phyloP scores from a whole-genome alignment of 2,888 invertebrate species.

The Drosophila lutescens region DNA sequence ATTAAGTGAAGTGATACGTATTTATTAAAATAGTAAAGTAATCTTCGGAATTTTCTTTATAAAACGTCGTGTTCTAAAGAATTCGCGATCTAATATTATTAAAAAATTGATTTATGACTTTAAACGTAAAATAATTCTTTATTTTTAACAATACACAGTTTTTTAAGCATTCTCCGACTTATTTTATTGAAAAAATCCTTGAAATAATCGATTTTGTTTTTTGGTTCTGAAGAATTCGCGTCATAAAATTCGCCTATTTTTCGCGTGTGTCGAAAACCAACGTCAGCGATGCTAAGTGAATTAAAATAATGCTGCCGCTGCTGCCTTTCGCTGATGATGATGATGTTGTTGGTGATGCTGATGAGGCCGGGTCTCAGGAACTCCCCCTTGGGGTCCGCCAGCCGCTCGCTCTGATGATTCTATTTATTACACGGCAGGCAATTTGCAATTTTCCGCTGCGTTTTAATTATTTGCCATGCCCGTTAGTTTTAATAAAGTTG shows the following conservation, averaged over 20 bases:
- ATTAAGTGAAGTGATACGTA: no score
- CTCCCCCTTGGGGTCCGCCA: slow-evolving; percentile 24
- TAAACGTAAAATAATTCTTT: no score
- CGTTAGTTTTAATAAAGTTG: slow-evolving; percentile 79
- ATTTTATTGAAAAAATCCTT: no score
- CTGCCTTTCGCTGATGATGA: slow-evolving; percentile 17
- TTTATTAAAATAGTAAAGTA: no score
- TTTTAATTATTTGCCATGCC: slow-evolving; percentile 73
- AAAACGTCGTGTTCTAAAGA: no score
- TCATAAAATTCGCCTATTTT: not conserved
- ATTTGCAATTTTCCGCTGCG: slow-evolving; percentile 67
- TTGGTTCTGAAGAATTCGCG: no score
- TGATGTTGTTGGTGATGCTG: slow-evolving; percentile 37
- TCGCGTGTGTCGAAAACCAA: slow-evolving; percentile 44
- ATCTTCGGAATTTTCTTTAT: no score
- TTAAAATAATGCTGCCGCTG: slow-evolving; percentile 66
- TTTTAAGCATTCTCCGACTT: not conserved
- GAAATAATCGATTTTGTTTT: no score
- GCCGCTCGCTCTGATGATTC: slow-evolving; percentile 62
- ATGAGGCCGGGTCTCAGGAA: slow-evolving; percentile 24
- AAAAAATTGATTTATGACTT: no score
- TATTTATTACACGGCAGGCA: slow-evolving; percentile 73
- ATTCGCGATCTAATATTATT: no score
- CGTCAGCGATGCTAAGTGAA: slow-evolving; percentile 68
- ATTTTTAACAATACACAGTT: no score